These are phyloP conservation scores for Drosophila orosa DNA, from an alignment of 1,140 invertebrate genomes.

Conservation along the genomic window DNA sequence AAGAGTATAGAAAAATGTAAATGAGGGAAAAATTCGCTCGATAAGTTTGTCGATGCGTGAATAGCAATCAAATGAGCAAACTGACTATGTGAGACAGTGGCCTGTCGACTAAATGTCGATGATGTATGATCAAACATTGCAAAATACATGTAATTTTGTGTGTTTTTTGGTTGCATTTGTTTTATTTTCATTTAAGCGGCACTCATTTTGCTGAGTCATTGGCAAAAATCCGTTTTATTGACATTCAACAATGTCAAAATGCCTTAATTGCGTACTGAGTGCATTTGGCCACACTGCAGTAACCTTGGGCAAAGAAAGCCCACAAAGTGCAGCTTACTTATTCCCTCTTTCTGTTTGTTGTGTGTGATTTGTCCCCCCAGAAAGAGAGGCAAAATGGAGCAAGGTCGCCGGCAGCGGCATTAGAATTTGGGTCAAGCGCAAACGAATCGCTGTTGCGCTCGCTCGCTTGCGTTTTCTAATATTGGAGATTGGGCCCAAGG, in stretches of 20 bases:
- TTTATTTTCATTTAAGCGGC: conserved; percentile 11
- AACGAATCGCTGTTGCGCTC: conserved; percentile 45
- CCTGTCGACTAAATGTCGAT: conserved; percentile 31
- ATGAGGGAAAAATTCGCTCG: conserved; percentile 26
- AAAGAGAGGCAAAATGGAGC: conserved; percentile 63
- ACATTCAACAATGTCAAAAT: conserved; percentile 73
- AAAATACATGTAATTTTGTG: conserved; percentile 14
- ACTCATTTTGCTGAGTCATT: conserved; percentile 21
- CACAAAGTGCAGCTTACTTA: conserved; percentile 60
- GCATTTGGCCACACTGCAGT: conserved; percentile 14
- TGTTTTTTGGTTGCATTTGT: conserved; percentile 18
- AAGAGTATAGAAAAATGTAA: conserved; percentile 30
- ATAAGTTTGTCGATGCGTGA: conserved; percentile 44
- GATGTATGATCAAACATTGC: conserved; percentile 32
- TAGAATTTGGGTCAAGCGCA: conserved; percentile 78
- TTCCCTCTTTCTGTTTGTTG: conserved; percentile 24
- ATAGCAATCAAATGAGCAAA: conserved; percentile 56
- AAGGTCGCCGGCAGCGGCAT: conserved; percentile 56
- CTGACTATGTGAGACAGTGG: conserved; percentile 8
- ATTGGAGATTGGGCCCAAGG: conserved; percentile 80
- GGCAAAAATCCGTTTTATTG: conserved; percentile 39
- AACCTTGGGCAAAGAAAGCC: conserved; percentile 39
- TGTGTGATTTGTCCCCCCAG: conserved; percentile 33
- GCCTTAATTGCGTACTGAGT: not conserved
- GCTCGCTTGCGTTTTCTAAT: conserved; percentile 71